These are phyloP conservation scores for Puntigrus tetrazona DNA, from an alignment of 2,113 vertebrate genomes.

Conservation along the genomic window DNA sequence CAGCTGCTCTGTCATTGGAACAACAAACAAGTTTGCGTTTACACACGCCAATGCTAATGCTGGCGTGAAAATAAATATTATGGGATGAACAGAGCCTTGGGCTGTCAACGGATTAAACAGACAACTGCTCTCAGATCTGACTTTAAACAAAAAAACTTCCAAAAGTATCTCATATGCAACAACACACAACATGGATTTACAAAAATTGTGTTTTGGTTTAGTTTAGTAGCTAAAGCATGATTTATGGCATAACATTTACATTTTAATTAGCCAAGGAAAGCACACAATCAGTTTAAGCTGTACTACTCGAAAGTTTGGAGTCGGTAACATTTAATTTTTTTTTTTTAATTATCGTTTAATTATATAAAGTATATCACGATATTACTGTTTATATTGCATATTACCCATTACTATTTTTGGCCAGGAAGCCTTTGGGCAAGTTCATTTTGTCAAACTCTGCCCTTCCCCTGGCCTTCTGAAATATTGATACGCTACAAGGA, in stretches of 20 bases:
- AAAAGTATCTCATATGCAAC: slow-evolving; percentile 36
- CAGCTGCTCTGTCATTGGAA: slow-evolving; percentile 53
- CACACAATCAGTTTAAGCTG: background rate
- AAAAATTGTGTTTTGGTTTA: background rate
- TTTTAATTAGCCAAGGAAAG: background rate
- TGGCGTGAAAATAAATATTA: slow-evolving; percentile 58
- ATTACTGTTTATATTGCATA: background rate
- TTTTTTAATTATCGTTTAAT: too few relatives aligned
- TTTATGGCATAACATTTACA: background rate
- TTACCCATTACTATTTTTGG: slow-evolving; percentile 33
- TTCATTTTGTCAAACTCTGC: slow-evolving; percentile 26
- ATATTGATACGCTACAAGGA: slow-evolving; percentile 48
- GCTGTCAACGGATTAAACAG: slow-evolving; percentile 57
- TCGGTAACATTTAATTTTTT: background rate
- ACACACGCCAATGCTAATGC: slow-evolving; percentile 50
- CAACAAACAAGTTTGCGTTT: slow-evolving; percentile 53
- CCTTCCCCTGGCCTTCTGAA: slow-evolving; percentile 48
- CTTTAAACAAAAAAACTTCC: slow-evolving; percentile 42
- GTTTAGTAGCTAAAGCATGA: background rate
- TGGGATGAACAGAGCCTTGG: slow-evolving; percentile 53
- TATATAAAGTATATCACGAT: background rate
- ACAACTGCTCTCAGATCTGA: slow-evolving; percentile 48
- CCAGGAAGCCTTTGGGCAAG: slow-evolving; percentile 1
- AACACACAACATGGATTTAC: background rate
- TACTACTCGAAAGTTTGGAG: background rate